Evolutionary conservation across 2,797 vertebrate genomes (phyloP).

Genomic region (Leptatherina wallacei): DNA sequence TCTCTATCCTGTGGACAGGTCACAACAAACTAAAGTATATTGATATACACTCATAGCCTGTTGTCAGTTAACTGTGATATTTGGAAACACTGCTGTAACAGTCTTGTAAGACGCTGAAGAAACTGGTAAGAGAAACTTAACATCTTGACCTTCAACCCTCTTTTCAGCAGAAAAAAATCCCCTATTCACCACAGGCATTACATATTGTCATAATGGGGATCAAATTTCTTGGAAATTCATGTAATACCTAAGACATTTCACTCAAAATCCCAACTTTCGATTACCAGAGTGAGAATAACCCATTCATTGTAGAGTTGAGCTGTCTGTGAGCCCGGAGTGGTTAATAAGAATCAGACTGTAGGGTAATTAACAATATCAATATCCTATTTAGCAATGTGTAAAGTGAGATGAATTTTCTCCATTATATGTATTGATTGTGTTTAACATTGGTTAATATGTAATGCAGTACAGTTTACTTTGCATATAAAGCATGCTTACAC

Average conservation of each 20-base stretch:
- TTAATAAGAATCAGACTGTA: not conserved
- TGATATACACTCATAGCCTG: conserved; percentile 5
- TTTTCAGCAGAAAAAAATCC: not conserved
- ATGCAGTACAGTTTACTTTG: conserved; percentile 33
- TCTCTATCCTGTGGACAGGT: not conserved
- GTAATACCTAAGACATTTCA: not conserved
- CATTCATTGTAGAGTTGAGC: too few relatives aligned
- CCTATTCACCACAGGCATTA: not conserved
- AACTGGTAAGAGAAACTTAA: not conserved
- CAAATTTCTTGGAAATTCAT: not conserved
- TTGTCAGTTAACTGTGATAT: conserved; percentile 11
- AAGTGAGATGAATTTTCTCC: too few relatives aligned
- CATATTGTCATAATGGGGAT: not conserved
- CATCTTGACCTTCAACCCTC: conserved; percentile 3
- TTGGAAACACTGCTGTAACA: not conserved
- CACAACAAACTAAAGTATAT: not conserved
- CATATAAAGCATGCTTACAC: conserved; percentile 35
- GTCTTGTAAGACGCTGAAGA: not conserved
- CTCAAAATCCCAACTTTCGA: not conserved
- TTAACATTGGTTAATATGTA: conserved; percentile 15
- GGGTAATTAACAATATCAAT: conserved; percentile 33
- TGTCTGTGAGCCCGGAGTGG: too few relatives aligned
- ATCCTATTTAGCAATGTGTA: not conserved
- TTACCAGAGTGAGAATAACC: too few relatives aligned
- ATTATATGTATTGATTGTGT: too few relatives aligned